Evolutionary conservation across 2,797 vertebrate species (phyloP).

Genomic region (Gorsachius magnificus): DNA sequence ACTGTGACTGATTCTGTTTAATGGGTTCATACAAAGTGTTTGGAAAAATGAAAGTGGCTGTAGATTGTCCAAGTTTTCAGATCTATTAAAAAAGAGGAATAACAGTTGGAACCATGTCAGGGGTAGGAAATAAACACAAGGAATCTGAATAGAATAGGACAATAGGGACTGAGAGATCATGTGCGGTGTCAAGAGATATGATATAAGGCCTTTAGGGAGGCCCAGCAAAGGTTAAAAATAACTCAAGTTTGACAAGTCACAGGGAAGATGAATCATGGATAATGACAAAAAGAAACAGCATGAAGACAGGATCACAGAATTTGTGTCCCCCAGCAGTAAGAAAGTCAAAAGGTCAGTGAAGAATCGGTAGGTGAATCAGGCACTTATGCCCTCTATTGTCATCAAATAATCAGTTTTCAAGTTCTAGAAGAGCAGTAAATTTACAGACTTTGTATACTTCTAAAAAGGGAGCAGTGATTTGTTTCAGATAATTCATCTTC

Average conservation of each 20-base stretch:
- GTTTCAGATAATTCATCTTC: not conserved
- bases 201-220: slow-evolving; percentile 30
- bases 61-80: not conserved
- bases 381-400: rapidly evolving
- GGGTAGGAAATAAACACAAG: not conserved
- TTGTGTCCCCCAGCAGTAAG: not conserved
- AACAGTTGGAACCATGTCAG: not conserved
- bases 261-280: slow-evolving; percentile 42
- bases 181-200: slow-evolving; percentile 27
- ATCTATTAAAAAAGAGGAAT: slow-evolving; percentile 18
- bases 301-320: slow-evolving; percentile 10
- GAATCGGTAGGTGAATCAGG: not conserved
- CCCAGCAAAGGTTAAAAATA: slow-evolving; percentile 46
- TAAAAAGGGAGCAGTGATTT: not conserved
- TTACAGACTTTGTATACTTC: not conserved
- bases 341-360: not conserved
- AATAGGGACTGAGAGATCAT: slow-evolving; percentile 32
- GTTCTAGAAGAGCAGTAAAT: not conserved
- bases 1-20: not conserved
- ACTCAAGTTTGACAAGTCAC: slow-evolving; percentile 36
- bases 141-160: not conserved
- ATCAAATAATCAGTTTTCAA: not conserved
- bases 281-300: slow-evolving; percentile 47
- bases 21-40: not conserved
- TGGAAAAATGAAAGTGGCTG: not conserved